Conservation (phyloP, 64 coral and sea anemone genomes). For the Pocillopora damicornis region DNA sequence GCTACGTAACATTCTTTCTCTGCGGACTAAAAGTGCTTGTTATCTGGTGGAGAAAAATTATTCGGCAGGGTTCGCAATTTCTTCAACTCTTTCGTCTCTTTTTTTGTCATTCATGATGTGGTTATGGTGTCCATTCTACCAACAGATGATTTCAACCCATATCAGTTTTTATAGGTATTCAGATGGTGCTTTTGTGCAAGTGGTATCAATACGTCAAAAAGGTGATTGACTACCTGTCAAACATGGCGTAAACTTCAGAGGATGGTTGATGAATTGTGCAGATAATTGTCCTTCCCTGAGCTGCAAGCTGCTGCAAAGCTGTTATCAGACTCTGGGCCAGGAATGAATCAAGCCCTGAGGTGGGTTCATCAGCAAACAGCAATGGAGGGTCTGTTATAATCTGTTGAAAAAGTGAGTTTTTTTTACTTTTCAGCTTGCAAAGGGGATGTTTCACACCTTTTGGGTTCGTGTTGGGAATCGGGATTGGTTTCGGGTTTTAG, state of each 20-base stretch:
- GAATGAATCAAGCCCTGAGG: slow-evolving; percentile 82
- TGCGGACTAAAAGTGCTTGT: no score
- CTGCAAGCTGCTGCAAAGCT: slow-evolving; percentile 60
- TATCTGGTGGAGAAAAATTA: no score
- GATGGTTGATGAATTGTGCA: slow-evolving; percentile 91
- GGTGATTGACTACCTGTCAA: slow-evolving; percentile 53
- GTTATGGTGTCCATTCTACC: no score
- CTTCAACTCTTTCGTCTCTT: no score
- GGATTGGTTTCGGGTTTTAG: no score
- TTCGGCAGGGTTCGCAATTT: no score
- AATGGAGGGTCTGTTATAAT: slow-evolving; percentile 75
- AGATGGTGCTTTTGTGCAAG: no score
- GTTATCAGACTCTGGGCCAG: slow-evolving; percentile 80
- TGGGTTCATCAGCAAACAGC: slow-evolving; percentile 89
- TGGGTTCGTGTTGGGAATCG: no score
- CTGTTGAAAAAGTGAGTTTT: neutral
- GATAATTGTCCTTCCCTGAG: slow-evolving; percentile 69
- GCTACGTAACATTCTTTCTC: no score
- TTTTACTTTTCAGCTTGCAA: neutral
- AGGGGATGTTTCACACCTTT: neutral
- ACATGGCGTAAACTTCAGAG: slow-evolving; percentile 91
- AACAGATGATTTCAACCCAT: no score
- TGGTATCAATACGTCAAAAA: neutral
- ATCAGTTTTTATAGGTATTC: no score
- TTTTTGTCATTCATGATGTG: no score